Evolutionary conservation across 2,888 invertebrate genomes (phyloP), one percentile per base, ranked within the genome.

Genomic region (Platycheirus rosarum): DNA sequence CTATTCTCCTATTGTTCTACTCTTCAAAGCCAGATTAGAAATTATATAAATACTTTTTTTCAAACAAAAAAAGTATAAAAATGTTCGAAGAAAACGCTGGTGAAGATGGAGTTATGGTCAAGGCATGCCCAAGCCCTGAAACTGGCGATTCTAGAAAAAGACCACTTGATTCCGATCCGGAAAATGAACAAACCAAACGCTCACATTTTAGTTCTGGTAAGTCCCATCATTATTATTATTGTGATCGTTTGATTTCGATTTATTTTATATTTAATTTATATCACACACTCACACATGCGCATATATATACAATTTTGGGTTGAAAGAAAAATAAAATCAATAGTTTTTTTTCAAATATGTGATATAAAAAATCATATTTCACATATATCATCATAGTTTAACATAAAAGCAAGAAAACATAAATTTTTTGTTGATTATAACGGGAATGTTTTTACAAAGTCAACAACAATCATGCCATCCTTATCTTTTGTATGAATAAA

Each of bases 121-220:
- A 96, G 93, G 95, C 96, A 93, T 96, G 96, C 93, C 95, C 96
- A 92, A 96, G 96, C 93, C 96, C 96, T 92, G 96, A 96, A 93
- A 95, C 95, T 92, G 91, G 90, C 86, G 96, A 96, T 93, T 96
- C 96, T 92, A 94, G 96, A 92, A 96, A 96, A 93, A 94, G 96
- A 91, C 96, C 96, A 88, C 93, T 96, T 89, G 96, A 96, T 92
- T 88, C 89, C 86, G 96, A 96, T 92, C 94, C 94, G 88, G 96
- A 96, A 92, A 96, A 95, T 93, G 96, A 95, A 90, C 94, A 95
- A 91, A 95, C 95, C 88, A 96, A 96, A 92, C 94, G 96, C 91
- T 96, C 96, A 89, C 96, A 96, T 92, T 96, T 96, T 92, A 96
- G 95, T 92, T 94, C 95, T 93, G 96, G 96, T 96, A 93, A 94